These are phyloP conservation scores for Empis stercorea DNA, from an alignment of 2,888 invertebrate genomes.

Conservation along the genomic window DNA sequence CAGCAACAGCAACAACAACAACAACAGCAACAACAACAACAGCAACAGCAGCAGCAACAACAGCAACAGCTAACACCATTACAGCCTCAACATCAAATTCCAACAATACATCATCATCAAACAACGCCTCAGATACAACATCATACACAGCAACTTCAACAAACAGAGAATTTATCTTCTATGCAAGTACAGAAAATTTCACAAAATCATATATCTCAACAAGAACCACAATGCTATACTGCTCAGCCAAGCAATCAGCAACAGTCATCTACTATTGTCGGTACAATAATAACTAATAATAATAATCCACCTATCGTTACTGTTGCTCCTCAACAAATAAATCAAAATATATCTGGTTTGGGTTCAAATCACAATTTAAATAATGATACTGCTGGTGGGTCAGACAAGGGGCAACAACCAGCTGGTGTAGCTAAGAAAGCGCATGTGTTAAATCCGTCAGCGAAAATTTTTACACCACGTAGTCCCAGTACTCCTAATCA, in stretches of 20 bases:
- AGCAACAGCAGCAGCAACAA: conserved; percentile 18
- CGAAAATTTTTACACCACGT: conserved; percentile 74
- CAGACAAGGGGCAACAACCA: conserved; percentile 51
- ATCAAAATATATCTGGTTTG: conserved; percentile 6
- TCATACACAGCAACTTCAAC: conserved; percentile 1
- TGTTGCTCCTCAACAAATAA: conserved; percentile 9
- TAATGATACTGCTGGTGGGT: not conserved
- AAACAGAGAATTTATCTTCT: conserved; percentile 8
- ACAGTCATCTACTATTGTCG: conserved; percentile 19
- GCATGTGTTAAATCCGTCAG: conserved; percentile 75
- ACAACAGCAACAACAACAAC: conserved; percentile 30
- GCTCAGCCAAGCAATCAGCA: conserved; percentile 21
- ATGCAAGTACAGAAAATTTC: conserved; percentile 15
- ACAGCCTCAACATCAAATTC: conserved; percentile 14
- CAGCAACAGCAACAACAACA: conserved; percentile 25
- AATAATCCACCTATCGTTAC: conserved; percentile 19
- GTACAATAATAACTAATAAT: conserved; percentile 19
- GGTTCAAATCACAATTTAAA: conserved; percentile 3
- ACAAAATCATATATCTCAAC: conserved; percentile 15
- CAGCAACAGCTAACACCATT: conserved; percentile 14
- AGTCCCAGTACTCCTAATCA: conserved; percentile 49
- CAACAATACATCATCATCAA: conserved; percentile 19
- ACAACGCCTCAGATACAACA: conserved; percentile 18
- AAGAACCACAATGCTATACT: conserved; percentile 20
- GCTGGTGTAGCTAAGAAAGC: conserved; percentile 39